phyloP scores from a whole-genome alignment of 2,888 invertebrate species.

The Ichneumon xanthorius region DNA sequence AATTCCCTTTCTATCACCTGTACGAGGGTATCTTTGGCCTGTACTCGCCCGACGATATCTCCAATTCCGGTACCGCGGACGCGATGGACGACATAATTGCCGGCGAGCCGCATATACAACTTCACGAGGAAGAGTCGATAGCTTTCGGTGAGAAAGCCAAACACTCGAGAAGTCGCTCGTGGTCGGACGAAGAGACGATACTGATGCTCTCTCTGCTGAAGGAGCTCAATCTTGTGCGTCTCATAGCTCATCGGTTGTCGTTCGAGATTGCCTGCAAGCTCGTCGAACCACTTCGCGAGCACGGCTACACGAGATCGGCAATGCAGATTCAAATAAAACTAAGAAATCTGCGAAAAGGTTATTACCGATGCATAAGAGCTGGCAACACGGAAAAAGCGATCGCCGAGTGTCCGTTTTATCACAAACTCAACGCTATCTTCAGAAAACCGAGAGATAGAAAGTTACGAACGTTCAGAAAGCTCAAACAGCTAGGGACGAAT shows the following conservation, averaged over 20 bases:
- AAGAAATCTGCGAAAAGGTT: slow-evolving; percentile 70
- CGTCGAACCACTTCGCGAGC: slow-evolving; percentile 64
- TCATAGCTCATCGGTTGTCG: slow-evolving; percentile 71
- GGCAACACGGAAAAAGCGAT: slow-evolving; percentile 65
- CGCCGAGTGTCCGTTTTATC: slow-evolving; percentile 72
- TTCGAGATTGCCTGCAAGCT: slow-evolving; percentile 69
- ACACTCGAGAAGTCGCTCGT: slow-evolving; percentile 63
- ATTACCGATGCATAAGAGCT: slow-evolving; percentile 70
- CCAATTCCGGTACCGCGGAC: slow-evolving; percentile 9
- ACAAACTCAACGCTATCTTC: slow-evolving; percentile 72
- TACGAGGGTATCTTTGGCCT: slow-evolving; percentile 70
- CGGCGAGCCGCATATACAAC: background rate
- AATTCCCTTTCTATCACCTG: slow-evolving; percentile 73
- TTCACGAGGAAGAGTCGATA: slow-evolving; percentile 23
- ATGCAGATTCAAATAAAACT: slow-evolving; percentile 74
- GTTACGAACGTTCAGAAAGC: slow-evolving; percentile 30
- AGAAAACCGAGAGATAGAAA: slow-evolving; percentile 51
- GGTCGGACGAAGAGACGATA: slow-evolving; percentile 72
- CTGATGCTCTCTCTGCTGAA: slow-evolving; percentile 69
- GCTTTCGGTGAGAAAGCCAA: slow-evolving; percentile 59
- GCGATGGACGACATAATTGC: background rate
- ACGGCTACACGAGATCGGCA: slow-evolving; percentile 70
- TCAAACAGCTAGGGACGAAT: slow-evolving; percentile 51
- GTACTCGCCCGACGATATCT: background rate
- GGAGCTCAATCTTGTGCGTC: slow-evolving; percentile 66